Evolutionary conservation across 2,113 vertebrate species (phyloP).

Genomic region (Eulacestoma nigropectus): DNA sequence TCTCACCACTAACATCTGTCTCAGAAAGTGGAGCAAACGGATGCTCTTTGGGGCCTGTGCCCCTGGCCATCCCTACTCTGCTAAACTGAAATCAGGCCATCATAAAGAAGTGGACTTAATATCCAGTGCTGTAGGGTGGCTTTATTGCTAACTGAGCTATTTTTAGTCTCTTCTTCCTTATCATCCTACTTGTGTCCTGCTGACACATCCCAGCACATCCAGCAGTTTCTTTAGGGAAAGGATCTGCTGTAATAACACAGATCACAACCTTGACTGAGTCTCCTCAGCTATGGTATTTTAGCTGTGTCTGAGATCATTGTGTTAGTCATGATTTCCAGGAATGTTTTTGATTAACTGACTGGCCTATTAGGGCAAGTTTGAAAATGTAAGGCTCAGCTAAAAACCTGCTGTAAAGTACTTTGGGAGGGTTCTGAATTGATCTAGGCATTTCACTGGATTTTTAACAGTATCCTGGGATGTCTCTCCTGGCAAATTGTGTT

Average conservation of each 20-base stretch:
- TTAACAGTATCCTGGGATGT: not conserved
- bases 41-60: accelerated
- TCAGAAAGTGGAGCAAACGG: not conserved
- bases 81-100: not conserved
- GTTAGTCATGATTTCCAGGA: not conserved
- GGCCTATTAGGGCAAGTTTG: not conserved
- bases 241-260: not conserved
- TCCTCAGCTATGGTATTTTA: not conserved
- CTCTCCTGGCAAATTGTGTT: not conserved
- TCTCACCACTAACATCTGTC: not conserved
- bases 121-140: too few relatives aligned
- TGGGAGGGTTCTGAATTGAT: not conserved
- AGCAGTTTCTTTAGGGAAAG: not conserved
- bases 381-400: not conserved
- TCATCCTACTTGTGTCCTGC: not conserved
- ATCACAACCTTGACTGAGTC: not conserved
- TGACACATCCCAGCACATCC: not conserved
- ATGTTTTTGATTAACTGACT: not conserved
- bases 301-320: not conserved
- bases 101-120: not conserved
- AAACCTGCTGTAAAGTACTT: not conserved
- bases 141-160: not conserved
- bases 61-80: not conserved
- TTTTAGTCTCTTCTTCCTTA: not conserved
- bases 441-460: not conserved